Conservation (phyloP, 1,140 invertebrate species). For the Drosophila quadrilineata region DNA sequence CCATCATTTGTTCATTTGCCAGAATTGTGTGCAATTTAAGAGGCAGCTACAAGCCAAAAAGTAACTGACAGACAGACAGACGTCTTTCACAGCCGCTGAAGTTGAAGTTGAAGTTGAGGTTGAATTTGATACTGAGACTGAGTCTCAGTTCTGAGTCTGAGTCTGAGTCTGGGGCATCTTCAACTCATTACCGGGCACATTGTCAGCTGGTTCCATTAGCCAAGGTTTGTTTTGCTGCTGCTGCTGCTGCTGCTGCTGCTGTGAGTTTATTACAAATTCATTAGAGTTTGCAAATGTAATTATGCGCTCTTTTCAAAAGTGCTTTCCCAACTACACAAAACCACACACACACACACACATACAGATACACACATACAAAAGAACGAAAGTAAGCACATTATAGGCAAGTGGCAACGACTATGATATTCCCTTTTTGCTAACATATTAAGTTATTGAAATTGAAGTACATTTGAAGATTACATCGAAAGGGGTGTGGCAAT, state of each 20-base stretch:
- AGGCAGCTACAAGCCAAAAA: neutral
- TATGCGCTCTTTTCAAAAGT: constrained; percentile 39
- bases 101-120: too few relatives aligned
- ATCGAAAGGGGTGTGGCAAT: too few relatives aligned
- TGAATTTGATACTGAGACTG: too few relatives aligned
- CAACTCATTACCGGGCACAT: constrained; percentile 51
- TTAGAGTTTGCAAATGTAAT: constrained; percentile 41
- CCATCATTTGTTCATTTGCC: neutral
- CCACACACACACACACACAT: neutral
- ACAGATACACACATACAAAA: too few relatives aligned
- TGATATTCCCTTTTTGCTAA: too few relatives aligned
- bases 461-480: too few relatives aligned
- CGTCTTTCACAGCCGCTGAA: neutral
- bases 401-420: too few relatives aligned
- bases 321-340: constrained; percentile 26
- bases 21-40: constrained; percentile 21
- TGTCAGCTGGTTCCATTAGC: constrained; percentile 25
- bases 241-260: too few relatives aligned
- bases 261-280: constrained; percentile 59
- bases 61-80: neutral
- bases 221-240: constrained; percentile 16
- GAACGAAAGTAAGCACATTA: too few relatives aligned
- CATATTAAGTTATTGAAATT: too few relatives aligned
- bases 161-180: too few relatives aligned
- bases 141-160: too few relatives aligned